Percentiles rank a stretch among this genome's conserved stretches.
Conservation (phyloP, 2,888 invertebrate species). For the Phyllotreta striolata region DNA sequence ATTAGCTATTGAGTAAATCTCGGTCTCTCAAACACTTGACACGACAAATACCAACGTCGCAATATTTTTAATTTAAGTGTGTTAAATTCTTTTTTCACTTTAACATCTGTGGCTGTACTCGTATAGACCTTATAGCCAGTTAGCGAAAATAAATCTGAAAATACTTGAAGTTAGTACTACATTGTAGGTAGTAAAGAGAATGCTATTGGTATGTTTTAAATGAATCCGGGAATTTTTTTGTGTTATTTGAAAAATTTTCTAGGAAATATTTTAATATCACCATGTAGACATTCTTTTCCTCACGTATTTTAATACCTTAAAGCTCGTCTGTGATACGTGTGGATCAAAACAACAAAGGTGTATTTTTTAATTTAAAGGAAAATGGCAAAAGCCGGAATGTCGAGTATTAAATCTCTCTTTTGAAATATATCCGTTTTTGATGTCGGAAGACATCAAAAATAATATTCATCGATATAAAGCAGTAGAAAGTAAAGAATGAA, state of each 20-base stretch:
- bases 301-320: slow-evolving; percentile 24
- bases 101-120: no score
- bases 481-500: background rate
- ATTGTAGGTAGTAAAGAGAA: no score
- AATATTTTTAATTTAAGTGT: slow-evolving; percentile 1
- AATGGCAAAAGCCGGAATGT: slow-evolving; percentile 27
- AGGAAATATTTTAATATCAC: slow-evolving; percentile 27
- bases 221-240: no score
- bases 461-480: slow-evolving; percentile 4
- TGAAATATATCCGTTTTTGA: slow-evolving; percentile 16
- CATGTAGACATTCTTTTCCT: slow-evolving; percentile 27
- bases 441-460: slow-evolving; percentile 2
- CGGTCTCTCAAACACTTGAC: slow-evolving; percentile 19
- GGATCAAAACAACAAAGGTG: slow-evolving; percentile 31
- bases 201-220: no score
- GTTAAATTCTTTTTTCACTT: no score
- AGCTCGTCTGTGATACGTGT: slow-evolving; percentile 23
- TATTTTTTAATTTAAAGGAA: slow-evolving; percentile 29
- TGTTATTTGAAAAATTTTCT: background rate
- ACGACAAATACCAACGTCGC: slow-evolving; percentile 17
- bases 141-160: no score
- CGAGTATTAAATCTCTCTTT: slow-evolving; percentile 22
- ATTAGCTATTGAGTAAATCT: slow-evolving; percentile 26
- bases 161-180: no score
- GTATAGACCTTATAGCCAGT: no score